Evolutionary conservation across 2,797 vertebrate species (phyloP).

Genomic region (Phalloptychus januarius): DNA sequence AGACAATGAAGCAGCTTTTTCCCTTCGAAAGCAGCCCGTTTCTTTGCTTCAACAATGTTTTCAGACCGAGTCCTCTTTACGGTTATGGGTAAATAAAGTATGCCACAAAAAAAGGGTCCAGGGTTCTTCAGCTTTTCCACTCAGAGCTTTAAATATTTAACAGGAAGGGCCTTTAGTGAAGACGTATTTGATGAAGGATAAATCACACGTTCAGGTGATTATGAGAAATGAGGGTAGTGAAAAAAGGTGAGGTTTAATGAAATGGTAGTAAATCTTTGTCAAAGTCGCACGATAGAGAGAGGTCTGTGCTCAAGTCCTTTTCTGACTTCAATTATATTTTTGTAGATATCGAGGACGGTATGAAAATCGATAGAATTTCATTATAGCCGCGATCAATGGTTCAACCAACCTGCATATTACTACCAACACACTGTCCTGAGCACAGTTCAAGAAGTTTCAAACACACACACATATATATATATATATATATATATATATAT

Average conservation of each 20-base stretch:
- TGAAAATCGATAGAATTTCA: slow-evolving; percentile 65
- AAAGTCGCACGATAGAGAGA: not conserved
- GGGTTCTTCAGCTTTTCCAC: not conserved
- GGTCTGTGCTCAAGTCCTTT: slow-evolving; percentile 14
- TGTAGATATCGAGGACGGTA: slow-evolving; percentile 39
- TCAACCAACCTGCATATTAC: slow-evolving; percentile 22
- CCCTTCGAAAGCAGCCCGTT: not conserved
- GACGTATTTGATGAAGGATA: not conserved
- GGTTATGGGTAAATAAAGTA: not conserved
- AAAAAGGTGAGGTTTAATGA: not conserved
- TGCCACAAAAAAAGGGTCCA: not conserved
- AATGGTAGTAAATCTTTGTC: not conserved
- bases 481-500: too few species aligned
- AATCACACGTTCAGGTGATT: not conserved
- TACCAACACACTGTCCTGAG: not conserved
- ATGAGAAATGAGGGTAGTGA: not conserved
- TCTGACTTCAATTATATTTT: not conserved
- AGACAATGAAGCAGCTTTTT: not conserved
- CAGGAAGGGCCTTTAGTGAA: not conserved
- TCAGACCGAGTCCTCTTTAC: not conserved
- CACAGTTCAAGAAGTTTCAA: not conserved
- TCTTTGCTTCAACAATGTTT: not conserved
- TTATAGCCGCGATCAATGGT: slow-evolving; percentile 48
- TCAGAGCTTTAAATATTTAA: not conserved
- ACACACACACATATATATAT: slow-evolving; percentile 13